Conservation (phyloP, 2,888 invertebrate species). For the Epirrita christyi region DNA sequence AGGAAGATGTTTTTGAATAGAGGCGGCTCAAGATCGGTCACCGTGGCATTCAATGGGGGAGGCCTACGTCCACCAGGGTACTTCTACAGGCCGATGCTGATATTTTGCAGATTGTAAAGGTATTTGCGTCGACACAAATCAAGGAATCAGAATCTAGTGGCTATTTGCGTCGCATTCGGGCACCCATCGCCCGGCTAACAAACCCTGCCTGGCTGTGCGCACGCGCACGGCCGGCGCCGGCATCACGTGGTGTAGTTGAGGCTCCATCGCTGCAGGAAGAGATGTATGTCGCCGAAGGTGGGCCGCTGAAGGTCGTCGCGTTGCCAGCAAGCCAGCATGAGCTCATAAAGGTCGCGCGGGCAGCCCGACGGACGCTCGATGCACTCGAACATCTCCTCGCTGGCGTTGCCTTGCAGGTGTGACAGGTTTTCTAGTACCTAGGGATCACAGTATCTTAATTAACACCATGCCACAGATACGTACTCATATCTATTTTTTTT, state of each 20-base stretch:
- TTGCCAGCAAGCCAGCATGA: slow-evolving; percentile 95
- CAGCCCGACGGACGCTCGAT: slow-evolving; percentile 84
- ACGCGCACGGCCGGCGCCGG: slow-evolving; percentile 24
- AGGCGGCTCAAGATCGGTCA: no score
- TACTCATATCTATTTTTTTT: no score
- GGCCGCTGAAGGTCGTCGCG: slow-evolving; percentile 90
- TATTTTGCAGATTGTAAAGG: background rate
- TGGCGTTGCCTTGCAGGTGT: slow-evolving; percentile 86
- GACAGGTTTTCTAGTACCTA: slow-evolving; percentile 92
- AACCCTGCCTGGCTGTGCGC: background rate
- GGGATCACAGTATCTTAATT: no score
- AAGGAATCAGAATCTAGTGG: background rate
- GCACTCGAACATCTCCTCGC: slow-evolving; percentile 79
- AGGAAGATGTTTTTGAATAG: no score
- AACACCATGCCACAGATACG: no score
- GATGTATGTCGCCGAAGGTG: slow-evolving; percentile 91
- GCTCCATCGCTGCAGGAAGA: slow-evolving; percentile 88
- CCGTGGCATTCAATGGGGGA: no score
- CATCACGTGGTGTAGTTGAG: slow-evolving; percentile 35
- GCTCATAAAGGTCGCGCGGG: slow-evolving; percentile 92
- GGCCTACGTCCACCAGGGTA: no score
- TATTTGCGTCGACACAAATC: background rate
- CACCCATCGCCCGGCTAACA: slow-evolving; percentile 7
- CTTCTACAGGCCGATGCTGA: no score
- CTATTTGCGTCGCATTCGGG: background rate